Percentiles rank a stretch among this genome's conserved stretches.
These are phyloP conservation scores for Homalodisca vitripennis DNA, from an alignment of 1,140 invertebrate species.

Conservation along the genomic window DNA sequence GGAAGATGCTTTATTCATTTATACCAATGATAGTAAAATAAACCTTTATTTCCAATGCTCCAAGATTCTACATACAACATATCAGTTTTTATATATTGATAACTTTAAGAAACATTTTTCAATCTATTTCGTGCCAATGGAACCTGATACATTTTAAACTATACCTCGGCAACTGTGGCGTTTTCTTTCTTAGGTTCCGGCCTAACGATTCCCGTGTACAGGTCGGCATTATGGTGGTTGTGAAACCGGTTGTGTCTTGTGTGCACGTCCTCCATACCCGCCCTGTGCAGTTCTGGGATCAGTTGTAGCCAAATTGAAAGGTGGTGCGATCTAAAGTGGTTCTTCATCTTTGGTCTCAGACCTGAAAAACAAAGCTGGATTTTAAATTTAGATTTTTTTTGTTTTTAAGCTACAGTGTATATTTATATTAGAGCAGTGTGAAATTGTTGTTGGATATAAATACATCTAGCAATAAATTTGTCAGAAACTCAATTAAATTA, in stretches of 20 bases:
- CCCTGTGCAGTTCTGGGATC: conserved; percentile 56
- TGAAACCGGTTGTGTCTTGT: conserved; percentile 41
- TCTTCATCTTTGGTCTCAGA: conserved; percentile 49
- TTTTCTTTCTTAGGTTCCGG: conserved; percentile 7
- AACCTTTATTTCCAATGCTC: neutral
- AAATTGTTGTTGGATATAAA: too few species aligned
- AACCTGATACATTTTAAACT: too few species aligned
- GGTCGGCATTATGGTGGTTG: conserved; percentile 35
- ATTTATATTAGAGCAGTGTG: too few species aligned
- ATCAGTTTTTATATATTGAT: neutral
- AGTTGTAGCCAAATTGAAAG: conserved; percentile 58
- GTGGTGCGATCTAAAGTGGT: conserved; percentile 57
- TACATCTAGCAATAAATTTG: too few species aligned
- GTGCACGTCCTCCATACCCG: conserved; percentile 41
- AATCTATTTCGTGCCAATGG: too few species aligned
- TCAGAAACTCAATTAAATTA: too few species aligned
- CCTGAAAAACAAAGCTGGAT: conserved; percentile 39
- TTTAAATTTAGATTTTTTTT: too few species aligned
- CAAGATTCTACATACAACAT: too few species aligned
- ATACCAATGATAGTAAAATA: too few species aligned
- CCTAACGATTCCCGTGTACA: conserved; percentile 39
- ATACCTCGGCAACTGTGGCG: conserved; percentile 20
- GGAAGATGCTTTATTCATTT: too few species aligned
- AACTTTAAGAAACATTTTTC: neutral
- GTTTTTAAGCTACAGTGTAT: too few species aligned